phyloP scores from a whole-genome alignment of 2,888 invertebrate genomes.

The Trisateles emortualis region DNA sequence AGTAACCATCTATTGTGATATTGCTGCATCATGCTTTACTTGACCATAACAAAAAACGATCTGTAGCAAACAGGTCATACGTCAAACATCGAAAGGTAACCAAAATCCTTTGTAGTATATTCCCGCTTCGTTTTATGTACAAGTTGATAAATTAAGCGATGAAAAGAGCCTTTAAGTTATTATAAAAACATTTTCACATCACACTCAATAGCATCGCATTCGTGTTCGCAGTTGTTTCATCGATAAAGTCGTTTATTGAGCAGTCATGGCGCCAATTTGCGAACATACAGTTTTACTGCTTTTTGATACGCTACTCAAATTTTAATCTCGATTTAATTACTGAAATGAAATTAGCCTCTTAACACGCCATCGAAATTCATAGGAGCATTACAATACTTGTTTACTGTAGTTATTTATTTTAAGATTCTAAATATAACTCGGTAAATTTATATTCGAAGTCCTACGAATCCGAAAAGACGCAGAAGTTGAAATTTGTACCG shows the following conservation, averaged over 20 bases:
- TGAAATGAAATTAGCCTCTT: slow-evolving; percentile 64
- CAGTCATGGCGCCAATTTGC: slow-evolving; percentile 66
- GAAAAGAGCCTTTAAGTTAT: background rate
- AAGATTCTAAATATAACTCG: background rate
- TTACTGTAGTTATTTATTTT: slow-evolving; percentile 27
- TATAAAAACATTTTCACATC: background rate
- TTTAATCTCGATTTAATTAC: slow-evolving; percentile 82
- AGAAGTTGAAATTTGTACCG: too few relatives aligned
- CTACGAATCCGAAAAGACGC: too few relatives aligned
- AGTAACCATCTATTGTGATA: too few relatives aligned
- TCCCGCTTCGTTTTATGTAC: too few relatives aligned
- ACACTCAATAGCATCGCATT: slow-evolving; percentile 1
- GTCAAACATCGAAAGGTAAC: too few relatives aligned
- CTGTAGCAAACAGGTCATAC: too few relatives aligned
- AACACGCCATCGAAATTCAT: slow-evolving; percentile 53
- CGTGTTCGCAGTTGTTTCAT: slow-evolving; percentile 29
- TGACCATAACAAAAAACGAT: too few relatives aligned
- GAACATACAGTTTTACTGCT: slow-evolving; percentile 72
- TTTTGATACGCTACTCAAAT: slow-evolving; percentile 78
- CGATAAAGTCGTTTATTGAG: slow-evolving; percentile 56
- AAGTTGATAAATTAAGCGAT: too few relatives aligned
- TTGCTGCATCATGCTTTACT: too few relatives aligned
- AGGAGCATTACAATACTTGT: slow-evolving; percentile 42
- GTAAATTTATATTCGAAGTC: too few relatives aligned
- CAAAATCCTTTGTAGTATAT: too few relatives aligned